Evolutionary conservation across 2,888 invertebrate species (phyloP).

Genomic region (Spialia ferax): DNA sequence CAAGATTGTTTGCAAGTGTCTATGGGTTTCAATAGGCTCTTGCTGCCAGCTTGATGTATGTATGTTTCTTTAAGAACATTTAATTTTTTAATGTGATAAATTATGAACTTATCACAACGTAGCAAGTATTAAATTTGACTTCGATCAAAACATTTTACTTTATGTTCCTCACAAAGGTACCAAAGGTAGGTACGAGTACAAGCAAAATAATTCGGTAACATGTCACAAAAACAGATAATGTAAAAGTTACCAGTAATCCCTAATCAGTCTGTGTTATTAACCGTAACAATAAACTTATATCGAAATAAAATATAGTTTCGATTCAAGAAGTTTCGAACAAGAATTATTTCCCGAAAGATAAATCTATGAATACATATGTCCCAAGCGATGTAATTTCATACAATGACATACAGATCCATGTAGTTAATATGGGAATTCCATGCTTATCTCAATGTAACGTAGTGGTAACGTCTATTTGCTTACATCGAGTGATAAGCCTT

Average conservation of each 20-base stretch:
- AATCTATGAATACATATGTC: not conserved
- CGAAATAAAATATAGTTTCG: too few species aligned
- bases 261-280: too few species aligned
- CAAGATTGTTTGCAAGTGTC: conserved; percentile 36
- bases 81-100: conserved; percentile 1
- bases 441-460: not conserved
- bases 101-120: not conserved
- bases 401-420: not conserved
- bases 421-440: not conserved
- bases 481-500: conserved; percentile 23
- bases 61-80: not conserved
- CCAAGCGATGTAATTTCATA: not conserved
- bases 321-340: too few species aligned
- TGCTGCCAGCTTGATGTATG: conserved; percentile 8
- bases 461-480: conserved; percentile 12
- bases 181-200: too few species aligned
- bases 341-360: not conserved
- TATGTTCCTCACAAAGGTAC: too few species aligned
- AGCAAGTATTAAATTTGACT: too few species aligned
- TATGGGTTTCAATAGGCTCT: conserved; percentile 36
- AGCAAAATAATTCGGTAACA: too few species aligned
- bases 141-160: too few species aligned
- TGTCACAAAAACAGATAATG: too few species aligned
- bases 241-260: too few species aligned
- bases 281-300: too few species aligned